These are phyloP conservation scores for Coregonus suidteri DNA, from an alignment of 2,797 vertebrate species.

Conservation along the genomic window DNA sequence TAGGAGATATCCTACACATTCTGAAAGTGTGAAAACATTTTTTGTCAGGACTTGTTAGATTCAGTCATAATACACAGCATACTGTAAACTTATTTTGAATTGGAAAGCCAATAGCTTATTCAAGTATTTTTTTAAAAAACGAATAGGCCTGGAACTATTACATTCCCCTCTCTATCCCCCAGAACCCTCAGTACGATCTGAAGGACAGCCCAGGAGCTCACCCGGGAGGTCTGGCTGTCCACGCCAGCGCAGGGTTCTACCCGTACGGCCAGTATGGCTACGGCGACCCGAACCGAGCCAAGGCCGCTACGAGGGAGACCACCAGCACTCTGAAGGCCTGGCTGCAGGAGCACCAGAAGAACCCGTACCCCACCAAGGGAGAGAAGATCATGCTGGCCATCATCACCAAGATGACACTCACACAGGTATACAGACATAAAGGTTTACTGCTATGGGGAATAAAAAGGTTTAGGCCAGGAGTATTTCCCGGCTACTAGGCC, in stretches of 20 bases:
- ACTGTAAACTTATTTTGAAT: too few species aligned
- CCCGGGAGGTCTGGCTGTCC: constrained; percentile 88
- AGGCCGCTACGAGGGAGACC: constrained; percentile 89
- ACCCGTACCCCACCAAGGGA: constrained; percentile 88
- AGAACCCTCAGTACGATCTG: constrained; percentile 97
- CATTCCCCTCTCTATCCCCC: constrained; percentile 24
- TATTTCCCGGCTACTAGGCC: neutral
- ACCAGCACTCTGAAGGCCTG: constrained; percentile 89
- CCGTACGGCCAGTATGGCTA: constrained; percentile 97
- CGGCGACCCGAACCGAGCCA: constrained; percentile 91
- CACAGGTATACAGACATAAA: constrained; percentile 66
- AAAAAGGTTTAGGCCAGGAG: neutral
- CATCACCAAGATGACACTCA: constrained; percentile 91
- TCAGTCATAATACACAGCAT: too few species aligned
- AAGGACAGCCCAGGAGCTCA: constrained; percentile 95
- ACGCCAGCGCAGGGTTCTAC: constrained; percentile 91
- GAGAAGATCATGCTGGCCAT: constrained; percentile 93
- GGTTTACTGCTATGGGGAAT: neutral
- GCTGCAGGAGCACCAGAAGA: constrained; percentile 88
- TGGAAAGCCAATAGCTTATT: neutral
- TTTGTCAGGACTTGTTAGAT: too few species aligned
- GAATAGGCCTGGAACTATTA: neutral
- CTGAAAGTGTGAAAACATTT: too few species aligned
- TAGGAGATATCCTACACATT: too few species aligned
- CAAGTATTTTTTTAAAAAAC: neutral